phyloP scores from a whole-genome alignment of 2,888 invertebrate species.

The Dyspetes luteomarginatus region DNA sequence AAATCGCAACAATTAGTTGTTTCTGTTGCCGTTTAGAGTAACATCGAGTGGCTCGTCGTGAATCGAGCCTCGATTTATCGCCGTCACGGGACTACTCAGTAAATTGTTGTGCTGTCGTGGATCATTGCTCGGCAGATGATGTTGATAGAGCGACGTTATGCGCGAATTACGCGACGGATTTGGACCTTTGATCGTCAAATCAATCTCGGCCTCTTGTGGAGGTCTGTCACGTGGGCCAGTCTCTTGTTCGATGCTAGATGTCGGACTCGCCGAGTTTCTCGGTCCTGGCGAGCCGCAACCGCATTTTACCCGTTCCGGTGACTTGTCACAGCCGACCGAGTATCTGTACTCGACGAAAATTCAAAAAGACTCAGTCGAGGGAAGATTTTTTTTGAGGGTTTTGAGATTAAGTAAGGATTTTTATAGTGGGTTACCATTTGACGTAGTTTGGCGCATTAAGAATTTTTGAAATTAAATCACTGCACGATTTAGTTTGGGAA shows the following conservation, averaged over 20 bases:
- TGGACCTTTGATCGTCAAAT: conserved; percentile 80
- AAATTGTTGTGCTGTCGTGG: conserved; percentile 71
- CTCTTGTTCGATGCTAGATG: conserved; percentile 66
- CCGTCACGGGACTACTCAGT: conserved; percentile 66
- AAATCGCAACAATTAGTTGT: conserved; percentile 67
- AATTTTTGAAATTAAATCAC: no score
- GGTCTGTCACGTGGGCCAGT: conserved; percentile 51
- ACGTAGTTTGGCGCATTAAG: no score
- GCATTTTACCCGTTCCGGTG: conserved; percentile 78
- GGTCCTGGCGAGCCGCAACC: conserved; percentile 77
- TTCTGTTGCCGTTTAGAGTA: conserved; percentile 78
- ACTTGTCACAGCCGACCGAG: conserved; percentile 77
- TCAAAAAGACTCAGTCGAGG: background rate
- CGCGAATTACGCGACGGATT: conserved; percentile 72
- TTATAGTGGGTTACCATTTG: no score
- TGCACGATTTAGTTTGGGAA: no score
- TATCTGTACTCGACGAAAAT: conserved; percentile 69
- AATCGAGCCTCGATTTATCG: conserved; percentile 66
- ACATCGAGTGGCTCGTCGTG: conserved; percentile 81
- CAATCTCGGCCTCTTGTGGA: conserved; percentile 81
- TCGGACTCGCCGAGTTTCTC: conserved; percentile 73
- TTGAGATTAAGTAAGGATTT: background rate
- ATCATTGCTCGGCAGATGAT: conserved; percentile 67
- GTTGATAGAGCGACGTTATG: conserved; percentile 73
- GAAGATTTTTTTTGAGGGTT: background rate